Evolutionary conservation across 35 echinoderm and acorn worm genomes (phyloP), one percentile per base, ranked within the genome.

Genomic region (Patiria miniata): DNA sequence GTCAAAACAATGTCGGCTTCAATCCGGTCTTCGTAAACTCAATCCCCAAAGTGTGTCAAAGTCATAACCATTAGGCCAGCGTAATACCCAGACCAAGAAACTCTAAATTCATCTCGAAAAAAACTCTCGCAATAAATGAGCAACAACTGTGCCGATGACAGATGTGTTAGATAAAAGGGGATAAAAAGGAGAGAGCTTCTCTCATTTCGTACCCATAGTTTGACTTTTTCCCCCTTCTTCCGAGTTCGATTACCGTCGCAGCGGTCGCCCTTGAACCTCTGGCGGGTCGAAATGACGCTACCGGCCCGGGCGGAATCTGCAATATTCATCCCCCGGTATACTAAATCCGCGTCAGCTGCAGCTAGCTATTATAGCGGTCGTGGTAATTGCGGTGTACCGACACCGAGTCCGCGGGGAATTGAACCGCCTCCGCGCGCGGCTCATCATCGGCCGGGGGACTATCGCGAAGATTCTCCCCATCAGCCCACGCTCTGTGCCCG

Each of bases 341-440:
- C 65, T 47, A 73, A 73, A 73, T 73, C 65, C 26, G 65, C 65
- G 65, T 73, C 65, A 73, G 65, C 65, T 73, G 65, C 65, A n/a
- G n/a, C n/a, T n/a, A n/a, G n/a, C n/a, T n/a, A n/a, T n/a, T n/a
- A n/a, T 2, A 61, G 19, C 23, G 65, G 34, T n/a, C 65, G 65
- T 34, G 4, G 65, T 68, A 30, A 73, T 73, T 73, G 65, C 34
- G 26, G 65, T 32, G 26, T 23, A 30, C 65, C 65, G 65, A 9
- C 19, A 3, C 21, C 34, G 58, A 30, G 65, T 73, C 65, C 65
- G 22, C 6, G 2, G 65, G 65, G 65, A 73, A 73, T 73, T 73
- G n/a, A n/a, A n/a, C n/a, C n/a, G 18, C 65, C 34, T 6, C 21
- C 23, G 2, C 29, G 19, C 65, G 26, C 26, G 8, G 12, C 42